Base-by-base conservation (phyloP, 2,113 vertebrate genomes). In the Axis porcinus region DNA sequence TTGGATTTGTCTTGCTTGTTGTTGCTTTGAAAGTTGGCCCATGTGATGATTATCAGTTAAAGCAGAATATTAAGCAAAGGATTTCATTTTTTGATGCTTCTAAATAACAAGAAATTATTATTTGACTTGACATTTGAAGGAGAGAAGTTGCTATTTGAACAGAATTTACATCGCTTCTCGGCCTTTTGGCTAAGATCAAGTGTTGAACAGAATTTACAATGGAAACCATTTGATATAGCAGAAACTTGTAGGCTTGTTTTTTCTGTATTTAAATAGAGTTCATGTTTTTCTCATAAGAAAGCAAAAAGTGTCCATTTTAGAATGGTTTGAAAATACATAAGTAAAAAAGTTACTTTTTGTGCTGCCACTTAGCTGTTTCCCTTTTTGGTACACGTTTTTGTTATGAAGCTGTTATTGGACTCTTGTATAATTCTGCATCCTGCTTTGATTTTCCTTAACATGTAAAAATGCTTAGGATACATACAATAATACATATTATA, bases 391-490 rank as follows among this genome's bases (percentile, higher is more conserved):
- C 25, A 82, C 0, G 1, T 86, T 95, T 91, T 50, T 40, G 36
- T 89, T 85, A 15, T 8, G 19, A 91, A 30, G 83, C 95, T 78
- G 16, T 90, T 62, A 64, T 40, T 86, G 62, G 25, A 30, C 23
- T 64, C 4, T 81, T 81, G 2, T 62, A 14, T 85, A 81, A 85
- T 82, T 94, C 84, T 87, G 19, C 16, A 67, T 57, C 57, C 57
- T 83, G 82, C 76, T 89, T 95, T 86, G 43, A n/a, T 85, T 96
- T 92, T 89, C 78, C 55, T 89, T 94, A 86, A 89, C 52, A 15
- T 47, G 14, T 94, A 28, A 89, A 70, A 50, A 33, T 64, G 40
- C n/a, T 47, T 60, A 21, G 33, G 55, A 58, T 54, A 50, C 27
- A 25, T 40, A 50, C 6, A 57, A 17, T 94, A 27, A 54, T 15